Conservation (phyloP, 2,113 vertebrate genomes). For the Bubo scandiacus region DNA sequence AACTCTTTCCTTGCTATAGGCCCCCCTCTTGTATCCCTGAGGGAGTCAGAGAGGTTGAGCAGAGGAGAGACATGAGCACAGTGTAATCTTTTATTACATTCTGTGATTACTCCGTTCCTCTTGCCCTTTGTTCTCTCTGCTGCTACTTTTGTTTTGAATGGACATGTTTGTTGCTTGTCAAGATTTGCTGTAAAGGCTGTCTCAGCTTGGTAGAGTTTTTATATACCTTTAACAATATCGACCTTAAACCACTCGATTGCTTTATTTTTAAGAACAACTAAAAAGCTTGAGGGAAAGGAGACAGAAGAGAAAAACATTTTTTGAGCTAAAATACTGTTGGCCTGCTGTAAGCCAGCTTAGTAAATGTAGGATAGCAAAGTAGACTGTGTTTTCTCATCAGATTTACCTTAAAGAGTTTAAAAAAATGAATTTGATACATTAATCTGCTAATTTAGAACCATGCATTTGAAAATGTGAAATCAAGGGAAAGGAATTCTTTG, state of each 20-base stretch:
- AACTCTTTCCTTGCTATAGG: neutral
- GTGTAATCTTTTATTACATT: slow-evolving; percentile 31
- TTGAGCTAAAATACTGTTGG: neutral
- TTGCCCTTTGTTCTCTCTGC: neutral
- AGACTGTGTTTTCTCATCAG: neutral
- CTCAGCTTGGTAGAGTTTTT: neutral
- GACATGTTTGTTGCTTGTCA: slow-evolving; percentile 14
- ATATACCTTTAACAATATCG: neutral
- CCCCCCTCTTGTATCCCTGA: neutral
- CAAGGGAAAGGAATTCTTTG: neutral
- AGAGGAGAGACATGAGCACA: neutral
- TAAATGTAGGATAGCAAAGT: neutral
- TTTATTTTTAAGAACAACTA: neutral
- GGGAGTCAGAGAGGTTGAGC: neutral
- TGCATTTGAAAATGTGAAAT: neutral
- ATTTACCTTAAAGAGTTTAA: neutral
- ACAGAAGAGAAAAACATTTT: neutral
- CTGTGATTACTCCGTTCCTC: neutral
- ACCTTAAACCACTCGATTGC: neutral
- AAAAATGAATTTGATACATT: neutral
- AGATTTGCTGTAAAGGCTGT: neutral
- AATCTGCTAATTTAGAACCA: rapidly evolving
- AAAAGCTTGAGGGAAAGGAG: neutral
- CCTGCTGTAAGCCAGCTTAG: neutral
- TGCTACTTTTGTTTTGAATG: slow-evolving; percentile 23